phyloP scores from a whole-genome alignment of 2,888 invertebrate species.

The Anoncus sp. region DNA sequence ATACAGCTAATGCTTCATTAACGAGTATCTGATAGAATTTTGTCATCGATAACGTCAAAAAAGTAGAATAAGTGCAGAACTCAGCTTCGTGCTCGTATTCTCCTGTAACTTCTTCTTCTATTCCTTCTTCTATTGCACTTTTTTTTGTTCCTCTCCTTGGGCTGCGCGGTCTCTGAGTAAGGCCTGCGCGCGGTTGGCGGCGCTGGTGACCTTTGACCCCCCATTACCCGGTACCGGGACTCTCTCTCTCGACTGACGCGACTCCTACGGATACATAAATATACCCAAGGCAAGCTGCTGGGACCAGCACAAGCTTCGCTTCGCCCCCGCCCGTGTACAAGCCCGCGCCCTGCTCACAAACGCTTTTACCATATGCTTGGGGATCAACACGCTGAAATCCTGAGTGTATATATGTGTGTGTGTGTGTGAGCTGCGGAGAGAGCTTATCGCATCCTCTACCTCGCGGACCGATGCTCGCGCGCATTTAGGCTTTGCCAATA shows the following conservation, averaged over 20 bases:
- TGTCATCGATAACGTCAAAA: not conserved
- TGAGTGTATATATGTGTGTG: slow-evolving; percentile 15
- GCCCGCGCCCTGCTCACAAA: slow-evolving; percentile 39
- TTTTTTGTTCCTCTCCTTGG: slow-evolving; percentile 40
- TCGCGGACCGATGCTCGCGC: slow-evolving; percentile 35
- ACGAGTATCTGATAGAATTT: not conserved
- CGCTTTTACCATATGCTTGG: slow-evolving; percentile 39
- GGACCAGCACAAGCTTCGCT: slow-evolving; percentile 58
- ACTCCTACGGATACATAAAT: slow-evolving; percentile 79
- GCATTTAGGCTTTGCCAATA: slow-evolving; percentile 58
- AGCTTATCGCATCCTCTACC: slow-evolving; percentile 53
- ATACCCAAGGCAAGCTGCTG: slow-evolving; percentile 66
- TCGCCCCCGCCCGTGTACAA: slow-evolving; percentile 62
- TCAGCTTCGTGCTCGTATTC: slow-evolving; percentile 41
- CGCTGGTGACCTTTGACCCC: slow-evolving; percentile 82
- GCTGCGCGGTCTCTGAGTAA: slow-evolving; percentile 70
- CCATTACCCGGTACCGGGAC: slow-evolving; percentile 81
- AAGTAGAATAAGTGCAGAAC: slow-evolving; percentile 17
- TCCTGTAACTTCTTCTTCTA: slow-evolving; percentile 18
- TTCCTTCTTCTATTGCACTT: slow-evolving; percentile 36
- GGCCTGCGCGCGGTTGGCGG: slow-evolving; percentile 77
- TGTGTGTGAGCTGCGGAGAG: slow-evolving; percentile 16
- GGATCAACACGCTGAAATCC: slow-evolving; percentile 45
- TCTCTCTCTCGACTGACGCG: slow-evolving; percentile 78
- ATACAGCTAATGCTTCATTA: not conserved